These are phyloP conservation scores for Brevipalpus yothersi DNA, from an alignment of 1,140 invertebrate genomes.

Conservation along the genomic window DNA sequence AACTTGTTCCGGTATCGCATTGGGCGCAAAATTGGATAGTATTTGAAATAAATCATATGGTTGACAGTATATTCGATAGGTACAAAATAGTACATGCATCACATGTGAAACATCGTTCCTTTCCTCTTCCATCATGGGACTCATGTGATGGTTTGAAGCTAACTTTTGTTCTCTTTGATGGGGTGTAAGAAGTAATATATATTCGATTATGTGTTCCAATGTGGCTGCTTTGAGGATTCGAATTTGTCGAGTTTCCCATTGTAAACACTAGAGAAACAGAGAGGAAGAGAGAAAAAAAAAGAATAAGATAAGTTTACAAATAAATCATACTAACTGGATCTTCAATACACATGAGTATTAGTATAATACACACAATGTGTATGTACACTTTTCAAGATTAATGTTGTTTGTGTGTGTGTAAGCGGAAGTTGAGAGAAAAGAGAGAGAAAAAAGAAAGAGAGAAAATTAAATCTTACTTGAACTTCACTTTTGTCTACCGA, in stretches of 20 bases:
- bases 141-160: not conserved
- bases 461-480: not conserved
- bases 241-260: constrained; percentile 97
- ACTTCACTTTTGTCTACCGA: not conserved
- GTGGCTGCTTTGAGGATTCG: constrained; percentile 89
- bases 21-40: not conserved
- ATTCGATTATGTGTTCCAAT: constrained; percentile 77
- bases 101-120: constrained; percentile 8
- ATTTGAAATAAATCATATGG: constrained; percentile 5
- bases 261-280: constrained; percentile 27
- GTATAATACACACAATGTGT: no score
- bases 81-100: constrained; percentile 11
- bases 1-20: constrained; percentile 4
- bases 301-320: not conserved
- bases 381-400: no score
- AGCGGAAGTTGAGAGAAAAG: not conserved
- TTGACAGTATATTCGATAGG: constrained; percentile 6
- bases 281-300: not conserved
- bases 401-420: not conserved
- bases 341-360: not conserved
- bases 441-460: not conserved
- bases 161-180: not conserved
- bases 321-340: not conserved
- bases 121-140: constrained; percentile 5
- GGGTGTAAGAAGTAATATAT: constrained; percentile 36